Percentiles rank a stretch among this genome's conserved stretches.
Conservation (phyloP, 2,113 vertebrate genomes). For the Leptobrachium leishanense region DNA sequence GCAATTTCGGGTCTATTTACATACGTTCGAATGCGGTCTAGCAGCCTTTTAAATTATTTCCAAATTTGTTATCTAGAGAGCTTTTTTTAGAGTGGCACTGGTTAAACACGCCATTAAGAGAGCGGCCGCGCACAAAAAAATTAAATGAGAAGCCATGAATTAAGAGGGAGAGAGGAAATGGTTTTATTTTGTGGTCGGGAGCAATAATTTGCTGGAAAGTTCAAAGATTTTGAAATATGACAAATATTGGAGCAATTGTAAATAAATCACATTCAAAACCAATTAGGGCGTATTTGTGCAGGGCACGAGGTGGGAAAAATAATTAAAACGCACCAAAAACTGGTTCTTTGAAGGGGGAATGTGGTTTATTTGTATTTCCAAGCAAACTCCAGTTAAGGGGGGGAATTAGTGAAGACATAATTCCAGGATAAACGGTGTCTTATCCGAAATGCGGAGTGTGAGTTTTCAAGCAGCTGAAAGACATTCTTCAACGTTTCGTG, state of each 20-base stretch:
- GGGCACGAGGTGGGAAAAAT: conserved; percentile 40
- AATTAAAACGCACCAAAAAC: conserved; percentile 33
- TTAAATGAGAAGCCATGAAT: conserved; percentile 26
- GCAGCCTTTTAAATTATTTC: conserved; percentile 44
- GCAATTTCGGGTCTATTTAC: conserved; percentile 44
- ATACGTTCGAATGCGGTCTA: conserved; percentile 34
- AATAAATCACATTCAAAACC: conserved; percentile 43
- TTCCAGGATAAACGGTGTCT: conserved; percentile 44
- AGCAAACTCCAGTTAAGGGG: conserved; percentile 37
- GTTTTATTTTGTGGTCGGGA: conserved; percentile 44
- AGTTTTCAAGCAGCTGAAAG: conserved; percentile 47
- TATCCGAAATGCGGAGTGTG: conserved; percentile 38
- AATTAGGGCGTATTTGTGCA: conserved; percentile 37
- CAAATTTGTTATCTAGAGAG: conserved; percentile 40
- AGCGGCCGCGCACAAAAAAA: neutral
- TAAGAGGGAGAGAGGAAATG: conserved; percentile 39
- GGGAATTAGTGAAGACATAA: conserved; percentile 44
- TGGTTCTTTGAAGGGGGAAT: conserved; percentile 23
- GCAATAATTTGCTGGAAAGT: conserved; percentile 36
- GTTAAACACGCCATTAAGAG: conserved; percentile 44
- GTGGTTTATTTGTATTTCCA: conserved; percentile 45
- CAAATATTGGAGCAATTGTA: conserved; percentile 30
- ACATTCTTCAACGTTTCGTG: conserved; percentile 37
- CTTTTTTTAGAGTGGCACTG: conserved; percentile 27
- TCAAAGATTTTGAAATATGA: conserved; percentile 42